Base-by-base conservation (phyloP, 2,888 invertebrate species). In the Melikaiella ostensackeni region DNA sequence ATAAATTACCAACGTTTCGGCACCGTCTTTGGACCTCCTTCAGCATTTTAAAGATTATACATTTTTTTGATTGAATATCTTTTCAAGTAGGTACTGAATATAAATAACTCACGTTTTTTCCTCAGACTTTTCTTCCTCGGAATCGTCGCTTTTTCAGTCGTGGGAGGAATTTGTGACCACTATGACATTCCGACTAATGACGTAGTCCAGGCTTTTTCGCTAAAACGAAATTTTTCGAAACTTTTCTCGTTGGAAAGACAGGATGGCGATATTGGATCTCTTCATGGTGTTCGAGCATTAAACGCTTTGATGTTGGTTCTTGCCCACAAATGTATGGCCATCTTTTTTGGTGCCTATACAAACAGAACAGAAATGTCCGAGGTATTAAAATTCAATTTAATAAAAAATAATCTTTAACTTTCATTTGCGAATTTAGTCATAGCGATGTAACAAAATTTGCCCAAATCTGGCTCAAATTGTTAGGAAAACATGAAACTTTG, bases 241-340 rank as follows among this genome's bases (percentile, higher is more conserved):
- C 89, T 95, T 33, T 90, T 94, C 59, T 93, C 93, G 27, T 87
- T 93, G 21, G 89, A 92, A 61, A 91, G 93, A 59, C 87, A 92
- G 0, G 87, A 92, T 1, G 93, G 93, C 24, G 95, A 95, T 83
- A 94, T 95, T 66, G 92, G 93, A 74, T 92, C 93, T 0, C 93
- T 95, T 0, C 95, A 95, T 88, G 95, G 95, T 24, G 93, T 95
- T 55, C 91, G 95, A 78, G 94, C 94, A 78, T 84, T 95, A 8
- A 95, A 95, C 85, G 95, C 95, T 1, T 64, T 93, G 8, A 93
- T 95, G 92, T 88, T 95, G 78, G 87, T 95, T 11, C 85, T 94
- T 6, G 93, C 95, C 0, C 95, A 95, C 88, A 95, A 95, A 87
- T 94, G 94, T n/a, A 94, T 95, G 94, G 95, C 95, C 1, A 88